phyloP scores from a whole-genome alignment of 2,113 vertebrate species.

The Semicossyphus pulcher region DNA sequence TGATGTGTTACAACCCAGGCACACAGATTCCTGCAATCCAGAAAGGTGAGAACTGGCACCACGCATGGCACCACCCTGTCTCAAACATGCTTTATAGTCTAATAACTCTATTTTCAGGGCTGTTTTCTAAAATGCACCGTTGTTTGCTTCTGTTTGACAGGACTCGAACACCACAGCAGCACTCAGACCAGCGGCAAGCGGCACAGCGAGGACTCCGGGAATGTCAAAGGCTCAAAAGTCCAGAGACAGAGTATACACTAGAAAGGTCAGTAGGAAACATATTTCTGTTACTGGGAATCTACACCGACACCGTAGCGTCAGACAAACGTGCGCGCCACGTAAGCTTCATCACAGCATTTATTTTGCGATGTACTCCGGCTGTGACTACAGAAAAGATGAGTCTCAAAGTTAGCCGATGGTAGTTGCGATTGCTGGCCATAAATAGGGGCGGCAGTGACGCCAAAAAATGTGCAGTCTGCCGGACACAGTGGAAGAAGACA shows the following conservation, averaged over 20 bases:
- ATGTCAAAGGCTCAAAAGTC: slow-evolving; percentile 74
- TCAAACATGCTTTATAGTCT: background rate
- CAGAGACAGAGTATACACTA: slow-evolving; percentile 80
- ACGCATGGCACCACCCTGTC: background rate
- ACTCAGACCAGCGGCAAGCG: slow-evolving; percentile 75
- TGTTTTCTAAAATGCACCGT: too few species aligned
- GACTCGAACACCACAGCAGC: slow-evolving; percentile 59
- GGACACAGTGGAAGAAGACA: too few species aligned
- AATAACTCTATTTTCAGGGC: background rate
- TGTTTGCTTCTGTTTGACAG: slow-evolving; percentile 39
- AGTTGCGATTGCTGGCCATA: too few species aligned
- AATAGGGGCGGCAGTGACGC: too few species aligned
- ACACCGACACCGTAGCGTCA: too few species aligned
- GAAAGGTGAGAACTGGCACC: slow-evolving; percentile 61
- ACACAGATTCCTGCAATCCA: slow-evolving; percentile 51
- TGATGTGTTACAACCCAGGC: slow-evolving; percentile 72
- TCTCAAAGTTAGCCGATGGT: too few species aligned
- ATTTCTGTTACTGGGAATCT: too few species aligned
- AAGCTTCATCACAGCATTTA: too few species aligned
- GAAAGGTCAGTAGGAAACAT: slow-evolving; percentile 44
- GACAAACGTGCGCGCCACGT: too few species aligned
- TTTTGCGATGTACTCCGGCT: too few species aligned
- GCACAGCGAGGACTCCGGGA: slow-evolving; percentile 75
- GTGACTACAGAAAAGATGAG: too few species aligned
- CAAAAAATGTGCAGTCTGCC: too few species aligned